Conservation (phyloP, 2,113 vertebrate genomes). For the Pluvianellus socialis region DNA sequence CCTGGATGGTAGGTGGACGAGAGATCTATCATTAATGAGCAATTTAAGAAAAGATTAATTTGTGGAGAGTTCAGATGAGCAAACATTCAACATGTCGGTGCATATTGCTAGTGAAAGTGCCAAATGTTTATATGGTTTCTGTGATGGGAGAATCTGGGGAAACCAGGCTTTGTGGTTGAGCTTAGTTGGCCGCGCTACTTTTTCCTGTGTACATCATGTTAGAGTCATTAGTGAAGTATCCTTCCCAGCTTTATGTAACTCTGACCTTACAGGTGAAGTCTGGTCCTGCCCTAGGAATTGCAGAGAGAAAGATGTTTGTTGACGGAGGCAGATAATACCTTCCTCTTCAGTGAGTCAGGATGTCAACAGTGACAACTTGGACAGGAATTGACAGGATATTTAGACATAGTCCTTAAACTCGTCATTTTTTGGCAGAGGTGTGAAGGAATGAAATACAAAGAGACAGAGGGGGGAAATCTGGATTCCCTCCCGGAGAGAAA, state of each 20-base stretch:
- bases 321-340: slow-evolving; percentile 5
- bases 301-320: slow-evolving; percentile 8
- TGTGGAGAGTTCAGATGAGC: background rate
- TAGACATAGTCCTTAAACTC: background rate
- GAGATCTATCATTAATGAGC: background rate
- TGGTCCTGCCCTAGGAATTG: slow-evolving; percentile 15
- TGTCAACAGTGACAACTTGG: background rate
- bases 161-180: background rate
- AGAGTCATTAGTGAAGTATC: slow-evolving; percentile 4
- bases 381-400: slow-evolving; percentile 22
- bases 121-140: background rate
- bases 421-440: background rate
- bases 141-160: background rate
- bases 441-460: background rate
- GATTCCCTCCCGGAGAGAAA: slow-evolving; percentile 7
- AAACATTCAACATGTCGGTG: background rate
- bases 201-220: background rate
- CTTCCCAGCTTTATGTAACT: background rate
- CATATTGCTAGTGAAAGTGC: background rate
- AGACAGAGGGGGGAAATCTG: background rate
- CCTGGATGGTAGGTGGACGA: background rate
- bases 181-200: background rate
- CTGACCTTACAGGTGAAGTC: slow-evolving; percentile 27
- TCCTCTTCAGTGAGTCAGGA: background rate
- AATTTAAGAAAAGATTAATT: background rate